Evolutionary conservation across 2,797 vertebrate species (phyloP).

Genomic region (Emys orbicularis): DNA sequence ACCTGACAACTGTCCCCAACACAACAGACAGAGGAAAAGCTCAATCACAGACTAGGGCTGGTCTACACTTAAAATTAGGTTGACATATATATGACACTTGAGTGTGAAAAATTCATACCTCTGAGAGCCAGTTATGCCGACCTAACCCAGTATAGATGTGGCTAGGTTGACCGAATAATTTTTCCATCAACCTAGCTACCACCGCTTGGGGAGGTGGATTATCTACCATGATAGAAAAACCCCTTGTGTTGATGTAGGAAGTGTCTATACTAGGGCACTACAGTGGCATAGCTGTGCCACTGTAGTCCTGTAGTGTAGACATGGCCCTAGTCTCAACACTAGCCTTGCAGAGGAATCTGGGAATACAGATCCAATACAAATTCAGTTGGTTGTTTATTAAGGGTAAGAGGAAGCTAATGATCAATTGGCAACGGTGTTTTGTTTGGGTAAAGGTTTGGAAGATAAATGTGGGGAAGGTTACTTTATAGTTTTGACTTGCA

Average conservation of each 20-base stretch:
- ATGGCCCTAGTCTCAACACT: not conserved
- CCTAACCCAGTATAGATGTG: not conserved
- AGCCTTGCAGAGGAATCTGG: not conserved
- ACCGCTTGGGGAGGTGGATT: not conserved
- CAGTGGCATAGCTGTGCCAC: not conserved
- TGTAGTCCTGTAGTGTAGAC: not conserved
- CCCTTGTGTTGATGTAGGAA: not conserved
- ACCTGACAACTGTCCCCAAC: not conserved
- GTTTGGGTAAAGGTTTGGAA: not conserved
- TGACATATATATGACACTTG: no score
- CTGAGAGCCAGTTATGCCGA: not conserved
- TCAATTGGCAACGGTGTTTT: accelerated
- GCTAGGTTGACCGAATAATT: not conserved
- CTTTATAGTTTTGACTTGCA: not conserved
- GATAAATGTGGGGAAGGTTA: not conserved
- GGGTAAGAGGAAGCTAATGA: not conserved
- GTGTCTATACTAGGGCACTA: not conserved
- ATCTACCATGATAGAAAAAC: not conserved
- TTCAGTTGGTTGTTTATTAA: not conserved
- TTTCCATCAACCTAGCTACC: not conserved
- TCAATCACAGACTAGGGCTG: not conserved
- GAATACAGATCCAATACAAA: accelerated
- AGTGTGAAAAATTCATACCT: not conserved
- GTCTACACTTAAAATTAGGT: no score
- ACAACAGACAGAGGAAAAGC: not conserved